Conservation (phyloP, 2,797 vertebrate species). For the Girardinus metallicus region DNA sequence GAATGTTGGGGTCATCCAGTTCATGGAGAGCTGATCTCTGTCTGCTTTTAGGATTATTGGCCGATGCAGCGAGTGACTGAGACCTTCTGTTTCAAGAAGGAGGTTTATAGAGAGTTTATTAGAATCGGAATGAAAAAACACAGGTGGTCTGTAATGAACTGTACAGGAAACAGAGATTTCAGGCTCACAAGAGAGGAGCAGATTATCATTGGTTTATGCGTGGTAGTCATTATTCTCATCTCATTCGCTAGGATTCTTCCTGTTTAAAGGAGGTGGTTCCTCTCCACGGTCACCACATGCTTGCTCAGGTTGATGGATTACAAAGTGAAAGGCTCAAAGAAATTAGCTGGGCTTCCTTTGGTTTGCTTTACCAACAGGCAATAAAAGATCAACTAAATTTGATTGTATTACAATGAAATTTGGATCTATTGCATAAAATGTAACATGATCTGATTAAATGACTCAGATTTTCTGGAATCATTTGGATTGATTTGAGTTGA, state of each 20-base stretch:
- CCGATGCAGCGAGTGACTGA: not conserved
- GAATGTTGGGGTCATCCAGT: constrained; percentile 16
- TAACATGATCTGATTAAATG: not conserved
- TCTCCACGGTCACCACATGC: not conserved
- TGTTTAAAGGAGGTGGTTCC: not conserved
- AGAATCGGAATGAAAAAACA: not conserved
- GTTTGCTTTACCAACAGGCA: not conserved
- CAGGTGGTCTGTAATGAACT: not conserved
- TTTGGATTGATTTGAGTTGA: not conserved
- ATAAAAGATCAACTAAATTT: not conserved
- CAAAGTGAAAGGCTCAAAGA: not conserved
- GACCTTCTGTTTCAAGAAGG: not conserved
- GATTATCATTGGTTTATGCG: not conserved
- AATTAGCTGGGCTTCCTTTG: not conserved
- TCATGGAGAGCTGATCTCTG: constrained; percentile 2
- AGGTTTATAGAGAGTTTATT: not conserved
- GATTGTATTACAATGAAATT: not conserved
- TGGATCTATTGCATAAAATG: not conserved
- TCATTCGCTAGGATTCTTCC: not conserved
- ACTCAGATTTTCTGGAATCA: not conserved
- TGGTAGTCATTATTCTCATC: not conserved
- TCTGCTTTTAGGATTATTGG: not conserved
- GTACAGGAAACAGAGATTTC: not conserved
- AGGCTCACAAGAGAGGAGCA: not conserved
- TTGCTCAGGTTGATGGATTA: not conserved